phyloP scores from a whole-genome alignment of 1,140 invertebrate species.

The Scaptodrosophila lebanonensis region DNA sequence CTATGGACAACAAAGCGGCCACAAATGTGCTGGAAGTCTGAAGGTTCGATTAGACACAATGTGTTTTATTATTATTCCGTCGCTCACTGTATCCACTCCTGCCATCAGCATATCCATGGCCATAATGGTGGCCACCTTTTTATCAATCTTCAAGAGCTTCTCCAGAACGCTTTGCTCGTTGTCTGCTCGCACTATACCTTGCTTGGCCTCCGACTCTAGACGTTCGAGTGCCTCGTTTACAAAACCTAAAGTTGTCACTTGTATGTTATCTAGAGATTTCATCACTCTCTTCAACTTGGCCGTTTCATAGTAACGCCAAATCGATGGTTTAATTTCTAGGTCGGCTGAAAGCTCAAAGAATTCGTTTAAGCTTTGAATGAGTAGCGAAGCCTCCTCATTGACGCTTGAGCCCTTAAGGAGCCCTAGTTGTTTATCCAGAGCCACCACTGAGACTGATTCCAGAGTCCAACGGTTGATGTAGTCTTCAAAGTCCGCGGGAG shows the following conservation, averaged over 20 bases:
- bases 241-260: slow-evolving; percentile 32
- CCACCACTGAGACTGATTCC: slow-evolving; percentile 85
- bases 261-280: slow-evolving; percentile 70
- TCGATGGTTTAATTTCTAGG: slow-evolving; percentile 81
- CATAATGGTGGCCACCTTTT: slow-evolving; percentile 76
- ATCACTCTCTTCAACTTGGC: slow-evolving; percentile 79
- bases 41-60: neutral
- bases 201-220: slow-evolving; percentile 45
- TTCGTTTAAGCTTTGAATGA: slow-evolving; percentile 81
- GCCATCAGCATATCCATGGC: slow-evolving; percentile 71
- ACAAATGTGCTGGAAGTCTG: slow-evolving; percentile 48
- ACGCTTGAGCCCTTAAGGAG: slow-evolving; percentile 72
- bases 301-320: slow-evolving; percentile 82
- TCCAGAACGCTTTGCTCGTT: slow-evolving; percentile 57
- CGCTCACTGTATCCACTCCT: slow-evolving; percentile 64
- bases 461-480: slow-evolving; percentile 84
- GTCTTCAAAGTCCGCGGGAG: slow-evolving; percentile 80
- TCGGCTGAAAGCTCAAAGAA: slow-evolving; percentile 81
- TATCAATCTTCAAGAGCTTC: slow-evolving; percentile 77
- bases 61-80: neutral
- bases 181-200: slow-evolving; percentile 28
- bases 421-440: slow-evolving; percentile 82
- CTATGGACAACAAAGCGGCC: slow-evolving; percentile 76
- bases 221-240: slow-evolving; percentile 60
- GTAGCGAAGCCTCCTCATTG: slow-evolving; percentile 78